A percentile compares a stretch with the other conserved stretches of the same genome.
Conservation (phyloP, 2,888 invertebrate genomes). For the Tubiluchus corallicola region DNA sequence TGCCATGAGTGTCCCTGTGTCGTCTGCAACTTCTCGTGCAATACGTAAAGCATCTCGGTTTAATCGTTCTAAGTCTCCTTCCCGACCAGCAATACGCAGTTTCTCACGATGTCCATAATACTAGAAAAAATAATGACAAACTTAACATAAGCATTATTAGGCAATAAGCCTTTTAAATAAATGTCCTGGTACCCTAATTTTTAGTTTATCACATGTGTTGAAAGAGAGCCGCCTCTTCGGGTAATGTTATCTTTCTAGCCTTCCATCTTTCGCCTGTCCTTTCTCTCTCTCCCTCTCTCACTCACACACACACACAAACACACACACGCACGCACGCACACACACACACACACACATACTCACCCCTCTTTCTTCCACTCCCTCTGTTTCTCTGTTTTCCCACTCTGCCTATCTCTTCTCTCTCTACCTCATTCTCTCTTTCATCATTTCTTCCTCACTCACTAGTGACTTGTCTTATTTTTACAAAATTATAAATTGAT, state of each 20-base stretch:
- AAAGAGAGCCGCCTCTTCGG: no score
- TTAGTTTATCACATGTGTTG: no score
- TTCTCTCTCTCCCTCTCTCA: neutral
- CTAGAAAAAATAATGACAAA: constrained; percentile 16
- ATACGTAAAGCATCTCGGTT: constrained; percentile 21
- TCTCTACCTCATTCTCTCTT: neutral
- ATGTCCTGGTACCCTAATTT: no score
- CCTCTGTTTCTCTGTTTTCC: neutral
- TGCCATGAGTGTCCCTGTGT: constrained; percentile 23
- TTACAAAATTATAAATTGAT: no score
- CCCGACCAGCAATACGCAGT: constrained; percentile 20
- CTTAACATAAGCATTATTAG: neutral
- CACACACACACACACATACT: neutral
- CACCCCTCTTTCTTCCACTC: neutral
- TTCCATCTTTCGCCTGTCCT: neutral
- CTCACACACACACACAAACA: neutral
- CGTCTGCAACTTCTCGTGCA: constrained; percentile 23
- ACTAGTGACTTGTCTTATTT: no score
- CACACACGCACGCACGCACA: neutral
- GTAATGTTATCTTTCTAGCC: neutral
- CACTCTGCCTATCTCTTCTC: neutral
- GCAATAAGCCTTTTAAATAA: no score
- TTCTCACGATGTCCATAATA: constrained; percentile 26
- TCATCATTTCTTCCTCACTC: no score
- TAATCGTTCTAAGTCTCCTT: constrained; percentile 20